Evolutionary conservation across 2,888 invertebrate species (phyloP).

Genomic region (Druceiella hillmani): DNA sequence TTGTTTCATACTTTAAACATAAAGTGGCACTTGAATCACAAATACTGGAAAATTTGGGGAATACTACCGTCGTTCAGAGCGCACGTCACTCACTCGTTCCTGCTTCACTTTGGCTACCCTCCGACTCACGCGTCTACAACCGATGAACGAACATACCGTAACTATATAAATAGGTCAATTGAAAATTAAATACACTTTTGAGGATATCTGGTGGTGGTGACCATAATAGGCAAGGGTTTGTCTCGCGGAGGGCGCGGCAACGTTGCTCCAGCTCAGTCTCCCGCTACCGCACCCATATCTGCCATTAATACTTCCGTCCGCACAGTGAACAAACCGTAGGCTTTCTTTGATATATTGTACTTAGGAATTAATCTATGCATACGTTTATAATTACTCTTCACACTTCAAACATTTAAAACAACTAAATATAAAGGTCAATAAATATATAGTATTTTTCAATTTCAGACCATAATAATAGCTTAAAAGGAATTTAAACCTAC

Average conservation of each 20-base stretch:
- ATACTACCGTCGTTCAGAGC: constrained; percentile 43
- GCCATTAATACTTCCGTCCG: too few species aligned
- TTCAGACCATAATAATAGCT: constrained; percentile 50
- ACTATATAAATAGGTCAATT: too few species aligned
- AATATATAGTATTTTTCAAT: constrained; percentile 35
- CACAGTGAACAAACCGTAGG: too few species aligned
- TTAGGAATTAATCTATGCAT: constrained; percentile 29
- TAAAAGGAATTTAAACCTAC: constrained; percentile 49
- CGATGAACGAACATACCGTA: too few species aligned
- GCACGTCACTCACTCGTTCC: constrained; percentile 36
- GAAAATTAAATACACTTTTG: too few species aligned
- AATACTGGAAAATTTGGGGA: constrained; percentile 67
- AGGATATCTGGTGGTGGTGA: too few species aligned
- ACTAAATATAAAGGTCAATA: constrained; percentile 23
- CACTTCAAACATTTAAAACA: constrained; percentile 12
- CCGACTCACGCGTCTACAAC: too few species aligned
- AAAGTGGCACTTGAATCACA: constrained; percentile 77
- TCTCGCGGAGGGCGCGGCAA: too few species aligned
- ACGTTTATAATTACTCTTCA: constrained; percentile 19
- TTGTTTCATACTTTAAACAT: constrained; percentile 62
- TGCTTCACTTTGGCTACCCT: constrained; percentile 31
- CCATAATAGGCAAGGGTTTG: too few species aligned
- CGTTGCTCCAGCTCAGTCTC: too few species aligned
- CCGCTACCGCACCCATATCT: too few species aligned
- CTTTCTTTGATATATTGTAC: too few species aligned